Percentiles rank a stretch among this genome's conserved stretches.
Evolutionary conservation across 2,888 invertebrate species (phyloP).

Genomic region (Agrypnus murinus): DNA sequence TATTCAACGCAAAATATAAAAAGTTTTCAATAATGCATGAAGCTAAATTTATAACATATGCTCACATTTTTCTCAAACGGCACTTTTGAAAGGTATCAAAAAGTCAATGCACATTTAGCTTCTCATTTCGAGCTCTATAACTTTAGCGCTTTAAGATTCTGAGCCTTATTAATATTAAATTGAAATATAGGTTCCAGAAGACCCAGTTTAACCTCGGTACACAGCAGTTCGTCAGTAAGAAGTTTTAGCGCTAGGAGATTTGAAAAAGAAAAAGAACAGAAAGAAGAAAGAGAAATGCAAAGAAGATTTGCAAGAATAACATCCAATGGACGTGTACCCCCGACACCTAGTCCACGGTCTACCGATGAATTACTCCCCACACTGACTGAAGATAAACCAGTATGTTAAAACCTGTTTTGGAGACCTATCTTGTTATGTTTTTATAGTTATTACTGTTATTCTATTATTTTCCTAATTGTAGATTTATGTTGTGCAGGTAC

Average conservation of each 20-base stretch:
- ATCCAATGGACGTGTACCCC: constrained; percentile 72
- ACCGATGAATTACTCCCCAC: constrained; percentile 88
- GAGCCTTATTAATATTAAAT: neutral
- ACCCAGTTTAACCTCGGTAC: constrained; percentile 90
- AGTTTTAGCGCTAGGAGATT: constrained; percentile 88
- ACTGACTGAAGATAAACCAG: constrained; percentile 87
- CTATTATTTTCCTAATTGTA: constrained; percentile 27
- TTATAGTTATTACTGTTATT: constrained; percentile 5
- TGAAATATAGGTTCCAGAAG: constrained; percentile 83
- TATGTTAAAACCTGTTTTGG: constrained; percentile 62
- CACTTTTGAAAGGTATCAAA: no score
- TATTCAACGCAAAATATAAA: no score
- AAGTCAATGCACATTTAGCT: no score
- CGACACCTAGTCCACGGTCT: constrained; percentile 88
- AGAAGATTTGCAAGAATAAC: constrained; percentile 80
- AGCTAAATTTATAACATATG: no score
- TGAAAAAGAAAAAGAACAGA: constrained; percentile 87
- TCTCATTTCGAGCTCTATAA: no score
- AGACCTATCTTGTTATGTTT: neutral
- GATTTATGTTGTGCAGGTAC: constrained; percentile 62
- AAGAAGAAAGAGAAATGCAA: constrained; percentile 87
- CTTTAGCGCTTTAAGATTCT: no score
- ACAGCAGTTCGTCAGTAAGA: constrained; percentile 88
- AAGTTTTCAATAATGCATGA: no score
- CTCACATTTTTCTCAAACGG: no score